phyloP scores from a whole-genome alignment of 2,113 vertebrate genomes.

The Neoarius graeffei region DNA sequence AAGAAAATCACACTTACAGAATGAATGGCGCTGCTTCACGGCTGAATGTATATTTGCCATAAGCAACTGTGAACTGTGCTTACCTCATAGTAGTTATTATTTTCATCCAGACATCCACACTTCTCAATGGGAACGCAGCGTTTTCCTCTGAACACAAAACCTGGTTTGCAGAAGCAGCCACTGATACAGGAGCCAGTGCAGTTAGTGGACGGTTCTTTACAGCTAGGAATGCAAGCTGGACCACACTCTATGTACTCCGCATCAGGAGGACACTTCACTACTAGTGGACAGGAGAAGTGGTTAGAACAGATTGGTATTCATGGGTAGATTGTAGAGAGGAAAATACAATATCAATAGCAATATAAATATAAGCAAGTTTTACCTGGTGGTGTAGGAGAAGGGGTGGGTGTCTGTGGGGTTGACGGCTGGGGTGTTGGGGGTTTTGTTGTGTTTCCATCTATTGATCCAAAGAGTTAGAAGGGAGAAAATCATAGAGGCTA shows the following conservation, averaged over 20 bases:
- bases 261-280: slow-evolving; percentile 58
- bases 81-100: slow-evolving; percentile 78
- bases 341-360: not conserved
- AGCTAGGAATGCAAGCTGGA: slow-evolving; percentile 55
- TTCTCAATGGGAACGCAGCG: slow-evolving; percentile 71
- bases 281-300: not conserved
- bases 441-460: no score
- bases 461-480: no score
- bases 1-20: not conserved
- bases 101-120: slow-evolving; percentile 74
- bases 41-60: not conserved
- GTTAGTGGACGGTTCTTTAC: slow-evolving; percentile 64
- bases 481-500: no score
- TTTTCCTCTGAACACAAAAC: slow-evolving; percentile 70
- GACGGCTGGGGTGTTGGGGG: no score
- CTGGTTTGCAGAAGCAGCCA: slow-evolving; percentile 78
- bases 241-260: slow-evolving; percentile 57
- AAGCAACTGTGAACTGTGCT: no score
- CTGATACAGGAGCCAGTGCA: slow-evolving; percentile 70
- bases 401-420: no score
- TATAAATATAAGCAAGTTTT: not conserved
- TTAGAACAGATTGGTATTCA: not conserved
- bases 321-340: not conserved
- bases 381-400: slow-evolving; percentile 35
- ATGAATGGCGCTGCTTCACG: not conserved